Base-by-base conservation (phyloP, 2,797 vertebrate genomes). In the Argya squamiceps region DNA sequence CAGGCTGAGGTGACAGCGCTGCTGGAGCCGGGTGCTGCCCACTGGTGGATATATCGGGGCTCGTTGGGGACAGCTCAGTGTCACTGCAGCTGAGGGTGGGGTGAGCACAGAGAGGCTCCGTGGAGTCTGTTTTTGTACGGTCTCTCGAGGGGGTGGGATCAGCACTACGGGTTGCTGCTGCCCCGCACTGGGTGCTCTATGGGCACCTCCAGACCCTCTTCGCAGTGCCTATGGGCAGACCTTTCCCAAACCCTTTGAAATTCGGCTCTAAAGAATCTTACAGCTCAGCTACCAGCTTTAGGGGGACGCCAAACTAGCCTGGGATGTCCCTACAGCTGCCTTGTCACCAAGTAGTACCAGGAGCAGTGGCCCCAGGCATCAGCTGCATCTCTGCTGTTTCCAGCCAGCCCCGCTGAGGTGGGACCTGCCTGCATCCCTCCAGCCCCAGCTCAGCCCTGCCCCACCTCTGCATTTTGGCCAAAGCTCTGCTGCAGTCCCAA, bases 361-460 rank as follows among this genome's bases (percentile, higher is more conserved):
- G 1, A 49, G 36, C 0, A 1, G 56, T 49, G 34, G 37, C 30
- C n/a, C 26, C 3, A 1, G 13, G 46, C 27, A 37, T 50, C 1
- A 4, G 3, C 26, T 2, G 2, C 34, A 89, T 55, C 24, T 27
- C 18, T 55, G 43, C 36, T 30, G 37, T 75, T 29, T 24, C 34
- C 62, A 59, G 47, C 15, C 59, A 65, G 52, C 60, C n/a, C 24
- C 1, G 13, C 74, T 60, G 53, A 53, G 21, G 5, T 47, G 55
- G 59, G 63, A 73, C n/a, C 64, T 63, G 39, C 15, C 34, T 53
- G 24, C 26, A 30, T 4, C n/a, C 30, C 17, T 53, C 9, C 41
- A 12, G 5, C 15, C 41, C 10, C 20, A 15, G 16, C 69, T 60
- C 68, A 32, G 64, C 19, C 34, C 34, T 52, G 32, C 23, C 3